Base-by-base conservation (phyloP, 1,140 invertebrate species). In the Copidosoma floridanum region DNA sequence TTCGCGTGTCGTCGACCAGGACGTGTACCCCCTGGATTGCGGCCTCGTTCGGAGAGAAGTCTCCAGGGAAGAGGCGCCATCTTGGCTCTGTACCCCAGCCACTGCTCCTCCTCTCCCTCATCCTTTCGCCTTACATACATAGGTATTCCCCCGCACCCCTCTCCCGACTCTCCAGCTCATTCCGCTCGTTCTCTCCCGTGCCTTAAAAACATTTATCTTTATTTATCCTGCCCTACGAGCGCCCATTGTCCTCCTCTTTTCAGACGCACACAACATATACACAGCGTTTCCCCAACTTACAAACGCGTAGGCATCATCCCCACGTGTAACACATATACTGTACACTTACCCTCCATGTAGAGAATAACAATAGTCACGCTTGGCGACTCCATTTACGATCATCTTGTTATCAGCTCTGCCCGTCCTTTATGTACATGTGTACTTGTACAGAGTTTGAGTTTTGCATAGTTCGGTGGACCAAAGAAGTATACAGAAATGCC, bases 21-120 rank as follows among this genome's bases (percentile, higher is more conserved):
- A 74, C 74, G 68, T 74, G 71, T 72, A 74, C 73, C 64, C 69
- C 66, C 65, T 73, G 73, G 74, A 76, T 76, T 73, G 72, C 73
- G 73, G 70, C 69, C 69, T 74, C 73, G 72, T 77, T 76, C 68
- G 65, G 38, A 24, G n/a, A n/a, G 64, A 69, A 75, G 65, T 63
- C 74, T 73, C 75, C 43, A 53, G 72, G 72, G 75, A 74, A 51
- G 52, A 20, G 64, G 54, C 69, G 74, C 75, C 74, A 77, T 77
- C 69, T 76, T 77, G 72, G 54, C 41, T n/a, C 46, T 44, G 27
- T 27, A 38, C 38, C 52, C 58, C 53, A 43, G 35, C 37, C 23
- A 38, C 26, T 26, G 35, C 26, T 55, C 64, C 37, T 63, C 38
- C 38, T 55, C 40, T 23, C 50, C 53, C 56, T 52, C 48, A 37